Conservation (phyloP, 1,140 invertebrate genomes). For the Tenebrio molitor region DNA sequence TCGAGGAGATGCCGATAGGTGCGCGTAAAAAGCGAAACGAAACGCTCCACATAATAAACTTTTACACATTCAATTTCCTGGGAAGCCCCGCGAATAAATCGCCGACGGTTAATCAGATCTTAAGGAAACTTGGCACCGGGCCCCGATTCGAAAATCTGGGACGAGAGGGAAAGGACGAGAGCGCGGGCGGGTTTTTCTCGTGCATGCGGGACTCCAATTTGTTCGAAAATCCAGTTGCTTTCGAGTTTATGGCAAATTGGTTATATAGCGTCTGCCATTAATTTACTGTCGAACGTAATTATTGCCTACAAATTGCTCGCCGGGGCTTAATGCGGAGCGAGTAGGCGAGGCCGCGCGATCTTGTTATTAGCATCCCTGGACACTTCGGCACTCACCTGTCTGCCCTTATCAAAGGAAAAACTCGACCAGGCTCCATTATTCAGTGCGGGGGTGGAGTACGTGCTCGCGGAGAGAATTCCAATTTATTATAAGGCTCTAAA, state of each 20-base stretch:
- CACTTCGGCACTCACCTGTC: too few relatives aligned
- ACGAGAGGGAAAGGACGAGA: too few relatives aligned
- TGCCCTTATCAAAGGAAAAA: not conserved
- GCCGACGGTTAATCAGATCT: not conserved
- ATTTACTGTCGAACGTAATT: slow-evolving; percentile 27
- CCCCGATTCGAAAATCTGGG: not conserved
- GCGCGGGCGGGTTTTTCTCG: too few relatives aligned
- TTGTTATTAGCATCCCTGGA: not conserved
- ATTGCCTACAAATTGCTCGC: slow-evolving; percentile 31
- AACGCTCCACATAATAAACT: too few relatives aligned
- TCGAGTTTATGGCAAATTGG: not conserved
- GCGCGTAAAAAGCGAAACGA: too few relatives aligned
- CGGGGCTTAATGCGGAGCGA: not conserved
- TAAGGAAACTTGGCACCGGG: not conserved
- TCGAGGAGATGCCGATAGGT: too few relatives aligned
- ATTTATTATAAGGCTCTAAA: too few relatives aligned
- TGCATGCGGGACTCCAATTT: not conserved
- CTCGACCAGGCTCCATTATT: too few relatives aligned
- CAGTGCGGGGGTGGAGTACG: too few relatives aligned
- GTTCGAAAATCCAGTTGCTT: slow-evolving; percentile 7
- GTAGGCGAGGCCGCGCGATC: not conserved
- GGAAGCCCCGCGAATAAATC: not conserved
- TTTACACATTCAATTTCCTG: too few relatives aligned
- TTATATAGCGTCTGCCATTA: not conserved
- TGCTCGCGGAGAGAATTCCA: too few relatives aligned